Base-by-base conservation (phyloP, 2,797 vertebrate genomes). In the Euthynnus affinis region DNA sequence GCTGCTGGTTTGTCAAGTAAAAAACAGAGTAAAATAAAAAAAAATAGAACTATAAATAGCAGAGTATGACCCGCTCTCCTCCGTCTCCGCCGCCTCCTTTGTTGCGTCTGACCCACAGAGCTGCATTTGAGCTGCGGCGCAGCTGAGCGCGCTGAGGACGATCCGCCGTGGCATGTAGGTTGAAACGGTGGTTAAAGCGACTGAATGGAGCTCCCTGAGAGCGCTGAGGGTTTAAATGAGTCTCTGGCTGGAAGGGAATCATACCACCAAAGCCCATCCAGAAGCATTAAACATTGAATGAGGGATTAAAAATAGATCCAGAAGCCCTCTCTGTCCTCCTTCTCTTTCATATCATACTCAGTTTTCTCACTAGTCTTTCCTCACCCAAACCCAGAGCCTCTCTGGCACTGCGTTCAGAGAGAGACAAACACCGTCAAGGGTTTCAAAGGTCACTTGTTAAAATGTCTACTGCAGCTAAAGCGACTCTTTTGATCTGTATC, bases 221-320 rank as follows among this genome's bases (percentile, higher is more conserved):
- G 27, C 17, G 20, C 68, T 3, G 42, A 79, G 63, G 53, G 55
- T 76, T 84, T 60, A 76, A 67, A 75, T 2, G 46, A 57, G 73
- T 70, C 67, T 67, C 37, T 6, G 32, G 32, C 74, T 48, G 23
- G 18, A 52, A 71, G 48, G 59, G 74, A 68, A 48, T 72, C 78
- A 81, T 74, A 81, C 34, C 63, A 59, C 49, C 51, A 4, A 44
- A 64, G 59, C 34, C 37, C 67, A 55, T 74, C 59, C 59, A 66
- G 0, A 29, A 42, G 63, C 78, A 71, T 78, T 69, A 78, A 82
- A 80, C 76, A 75, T 57, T 74, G 48, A 81, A 62, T 32, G 57
- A 71, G 25, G 76, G 65, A 70, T 85, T 77, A 85, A 78, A 87
- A 84, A 85, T 79, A 80, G 76, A 85, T 56, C 61, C 34, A 4